Evolutionary conservation across 2,888 invertebrate species (phyloP).

Genomic region (Nomada lathburiana): DNA sequence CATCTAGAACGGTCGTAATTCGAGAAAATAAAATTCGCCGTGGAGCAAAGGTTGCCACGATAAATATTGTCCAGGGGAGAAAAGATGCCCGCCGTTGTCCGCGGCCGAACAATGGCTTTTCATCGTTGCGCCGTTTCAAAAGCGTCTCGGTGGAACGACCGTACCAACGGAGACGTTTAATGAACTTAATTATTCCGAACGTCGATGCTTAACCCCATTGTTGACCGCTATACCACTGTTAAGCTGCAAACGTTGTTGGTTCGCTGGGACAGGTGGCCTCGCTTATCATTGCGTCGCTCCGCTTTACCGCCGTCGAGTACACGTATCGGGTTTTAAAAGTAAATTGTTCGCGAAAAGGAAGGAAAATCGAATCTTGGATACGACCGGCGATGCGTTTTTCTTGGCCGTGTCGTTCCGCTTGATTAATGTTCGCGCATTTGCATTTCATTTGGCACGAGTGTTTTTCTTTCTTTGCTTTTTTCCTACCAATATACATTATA

Average conservation of each 20-base stretch:
- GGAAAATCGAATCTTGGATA: constrained; percentile 9
- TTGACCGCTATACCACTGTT: constrained; percentile 56
- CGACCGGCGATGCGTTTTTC: not conserved
- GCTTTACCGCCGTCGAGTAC: not conserved
- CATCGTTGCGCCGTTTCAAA: constrained; percentile 55
- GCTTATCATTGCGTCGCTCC: not conserved
- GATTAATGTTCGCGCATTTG: constrained; percentile 4
- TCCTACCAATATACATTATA: not conserved
- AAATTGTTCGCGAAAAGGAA: not conserved
- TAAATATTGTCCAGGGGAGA: constrained; percentile 65
- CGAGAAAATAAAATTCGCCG: constrained; percentile 61
- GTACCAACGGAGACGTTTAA: constrained; percentile 56
- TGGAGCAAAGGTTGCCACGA: constrained; percentile 68
- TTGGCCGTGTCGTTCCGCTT: not conserved
- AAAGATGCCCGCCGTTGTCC: constrained; percentile 32
- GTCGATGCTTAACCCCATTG: constrained; percentile 62
- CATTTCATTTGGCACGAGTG: constrained; percentile 5
- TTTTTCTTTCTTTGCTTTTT: constrained; percentile 2
- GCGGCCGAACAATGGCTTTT: constrained; percentile 64
- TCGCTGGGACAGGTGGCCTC: constrained; percentile 44
- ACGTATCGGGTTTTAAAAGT: not conserved
- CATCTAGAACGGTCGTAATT: constrained; percentile 29
- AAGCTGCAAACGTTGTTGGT: constrained; percentile 45
- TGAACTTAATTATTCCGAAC: constrained; percentile 64
- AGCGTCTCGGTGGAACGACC: constrained; percentile 59